These are phyloP conservation scores for Myiopsitta monachus DNA, from an alignment of 2,113 vertebrate species.

Conservation along the genomic window DNA sequence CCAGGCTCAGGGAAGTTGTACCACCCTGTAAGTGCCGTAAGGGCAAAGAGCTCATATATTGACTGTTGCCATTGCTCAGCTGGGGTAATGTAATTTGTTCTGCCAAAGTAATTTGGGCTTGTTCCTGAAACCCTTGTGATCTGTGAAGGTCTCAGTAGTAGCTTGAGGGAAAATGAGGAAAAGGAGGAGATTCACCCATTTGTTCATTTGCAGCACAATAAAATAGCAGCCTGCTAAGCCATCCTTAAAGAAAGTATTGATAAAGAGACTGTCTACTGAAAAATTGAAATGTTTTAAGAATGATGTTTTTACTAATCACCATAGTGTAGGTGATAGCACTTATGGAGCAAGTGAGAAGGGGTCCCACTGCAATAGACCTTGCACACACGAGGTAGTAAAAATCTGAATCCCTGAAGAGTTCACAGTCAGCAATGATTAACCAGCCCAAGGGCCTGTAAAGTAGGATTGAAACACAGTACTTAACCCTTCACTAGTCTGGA, in stretches of 20 bases:
- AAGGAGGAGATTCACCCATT: background rate
- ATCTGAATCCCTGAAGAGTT: background rate
- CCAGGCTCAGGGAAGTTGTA: rapidly evolving
- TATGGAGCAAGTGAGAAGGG: background rate
- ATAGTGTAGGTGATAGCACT: background rate
- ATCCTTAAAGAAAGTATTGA: background rate
- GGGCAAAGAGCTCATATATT: background rate
- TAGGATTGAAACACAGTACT: background rate
- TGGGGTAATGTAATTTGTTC: background rate
- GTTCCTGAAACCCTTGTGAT: background rate
- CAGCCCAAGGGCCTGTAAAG: background rate
- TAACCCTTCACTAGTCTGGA: background rate
- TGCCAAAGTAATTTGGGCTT: background rate
- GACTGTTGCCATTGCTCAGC: background rate
- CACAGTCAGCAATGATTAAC: background rate
- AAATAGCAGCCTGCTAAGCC: background rate
- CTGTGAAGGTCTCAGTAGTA: background rate
- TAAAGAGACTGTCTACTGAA: background rate
- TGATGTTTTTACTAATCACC: background rate
- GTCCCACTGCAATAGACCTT: background rate
- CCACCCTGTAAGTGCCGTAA: background rate
- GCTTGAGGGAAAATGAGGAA: background rate
- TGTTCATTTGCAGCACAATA: background rate
- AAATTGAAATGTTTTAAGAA: background rate
- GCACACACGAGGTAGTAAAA: background rate